Conservation (phyloP, 2,888 invertebrate genomes). For the Acleris sparsana region DNA sequence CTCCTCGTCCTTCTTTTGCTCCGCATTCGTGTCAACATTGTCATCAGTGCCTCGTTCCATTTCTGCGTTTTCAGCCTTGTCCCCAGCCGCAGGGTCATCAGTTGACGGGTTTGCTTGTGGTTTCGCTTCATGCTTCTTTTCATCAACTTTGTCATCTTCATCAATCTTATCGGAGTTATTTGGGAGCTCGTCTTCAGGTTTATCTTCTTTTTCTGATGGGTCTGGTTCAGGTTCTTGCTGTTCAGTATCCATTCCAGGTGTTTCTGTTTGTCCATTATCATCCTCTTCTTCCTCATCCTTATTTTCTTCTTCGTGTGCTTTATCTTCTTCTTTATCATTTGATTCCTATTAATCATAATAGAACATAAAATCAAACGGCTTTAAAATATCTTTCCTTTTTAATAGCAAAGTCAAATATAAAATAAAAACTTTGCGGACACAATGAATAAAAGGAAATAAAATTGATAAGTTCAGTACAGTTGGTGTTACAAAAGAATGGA, state of each 20-base stretch:
- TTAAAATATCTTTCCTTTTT: background rate
- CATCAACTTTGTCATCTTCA: conserved; percentile 69
- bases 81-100: conserved; percentile 74
- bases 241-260: conserved; percentile 40
- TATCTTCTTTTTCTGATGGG: conserved; percentile 48
- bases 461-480: too few relatives aligned
- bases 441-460: background rate
- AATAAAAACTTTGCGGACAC: too few relatives aligned
- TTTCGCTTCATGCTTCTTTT: conserved; percentile 74
- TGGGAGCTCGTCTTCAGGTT: conserved; percentile 65
- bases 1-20: conserved; percentile 73
- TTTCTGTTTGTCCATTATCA: conserved; percentile 54
- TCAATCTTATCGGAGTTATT: conserved; percentile 71
- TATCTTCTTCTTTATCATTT: conserved; percentile 40
- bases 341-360: conserved; percentile 9
- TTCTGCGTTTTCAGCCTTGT: conserved; percentile 78
- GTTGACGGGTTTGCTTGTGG: conserved; percentile 79
- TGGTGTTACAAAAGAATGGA: too few relatives aligned
- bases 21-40: conserved; percentile 77
- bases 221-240: conserved; percentile 45
- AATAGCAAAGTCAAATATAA: background rate
- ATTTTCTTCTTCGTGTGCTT: conserved; percentile 49
- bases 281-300: conserved; percentile 60
- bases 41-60: conserved; percentile 75
- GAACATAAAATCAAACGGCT: background rate